phyloP scores from a whole-genome alignment of 1,140 invertebrate genomes.

The Stegodyphus dumicola region DNA sequence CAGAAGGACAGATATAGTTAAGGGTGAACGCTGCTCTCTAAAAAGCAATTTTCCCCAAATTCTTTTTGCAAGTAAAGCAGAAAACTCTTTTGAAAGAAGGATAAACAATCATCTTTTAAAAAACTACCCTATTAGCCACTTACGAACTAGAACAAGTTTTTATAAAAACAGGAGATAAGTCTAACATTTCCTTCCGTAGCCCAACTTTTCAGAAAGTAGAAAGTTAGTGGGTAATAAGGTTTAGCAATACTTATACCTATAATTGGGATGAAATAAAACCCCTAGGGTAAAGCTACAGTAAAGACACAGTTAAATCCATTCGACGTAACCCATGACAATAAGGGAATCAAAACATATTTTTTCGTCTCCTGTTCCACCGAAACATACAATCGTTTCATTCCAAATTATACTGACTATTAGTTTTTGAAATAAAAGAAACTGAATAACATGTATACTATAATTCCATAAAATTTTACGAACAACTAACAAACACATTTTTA shows the following conservation, averaged over 20 bases:
- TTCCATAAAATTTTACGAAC: no score
- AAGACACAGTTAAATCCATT: conserved; percentile 6
- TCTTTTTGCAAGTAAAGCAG: neutral
- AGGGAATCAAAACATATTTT: neutral
- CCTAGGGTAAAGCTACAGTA: neutral
- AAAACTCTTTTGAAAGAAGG: neutral
- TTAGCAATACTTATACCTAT: conserved; percentile 5
- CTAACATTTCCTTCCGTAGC: neutral
- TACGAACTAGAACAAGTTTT: conserved; percentile 4
- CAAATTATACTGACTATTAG: neutral
- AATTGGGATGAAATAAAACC: conserved; percentile 22
- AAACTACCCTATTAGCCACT: conserved; percentile 18
- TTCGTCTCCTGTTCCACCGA: no score
- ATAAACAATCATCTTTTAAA: neutral
- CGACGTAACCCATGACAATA: neutral
- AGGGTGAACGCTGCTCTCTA: neutral
- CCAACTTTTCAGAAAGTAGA: neutral
- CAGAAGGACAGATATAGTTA: neutral
- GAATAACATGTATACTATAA: no score
- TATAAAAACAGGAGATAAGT: conserved; percentile 5
- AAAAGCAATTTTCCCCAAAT: neutral
- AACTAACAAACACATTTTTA: no score
- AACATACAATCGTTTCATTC: neutral
- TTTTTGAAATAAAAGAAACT: neutral
- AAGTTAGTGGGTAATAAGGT: conserved; percentile 15